Evolutionary conservation across 1,140 invertebrate species (phyloP), one percentile per base, ranked within the genome.

Genomic region (Euwallacea similis): DNA sequence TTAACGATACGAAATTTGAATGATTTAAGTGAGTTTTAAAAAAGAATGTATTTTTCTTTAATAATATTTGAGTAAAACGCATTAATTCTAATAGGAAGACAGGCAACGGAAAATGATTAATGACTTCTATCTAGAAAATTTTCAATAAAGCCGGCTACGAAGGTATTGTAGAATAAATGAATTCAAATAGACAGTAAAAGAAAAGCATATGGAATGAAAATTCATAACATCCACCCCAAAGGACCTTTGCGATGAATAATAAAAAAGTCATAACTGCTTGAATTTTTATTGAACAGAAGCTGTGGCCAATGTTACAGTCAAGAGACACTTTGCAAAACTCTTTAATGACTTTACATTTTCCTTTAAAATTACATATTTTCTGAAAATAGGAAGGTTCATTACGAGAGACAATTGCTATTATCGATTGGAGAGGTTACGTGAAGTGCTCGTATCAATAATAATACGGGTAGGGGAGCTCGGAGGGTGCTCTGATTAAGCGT

Each of bases 111-210:
- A 66, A 66, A 66, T 66, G 64, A 66, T 66, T 66, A 66, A 66
- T 66, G 64, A 56, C 64, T 43, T 47, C 64, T 56, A 66, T 66
- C 64, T 66, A 66, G 64, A 66, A 66, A 66, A 66, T 42, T 66
- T 66, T 66, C 64, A 66, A 66, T 66, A 66, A 66, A 66, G 64
- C 64, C 33, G 54, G 64, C 53, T 43, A 66, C 54, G 64, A 13
- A 59, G 66, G 41, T 60, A 67, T 67, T 67, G 59, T 67, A 67
- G 66, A 67, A 67, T 67, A 67, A 67, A 67, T 67, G 66, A 67
- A 67, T 67, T 67, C 66, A 67, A 67, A 67, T 67, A 67, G 66
- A 67, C 66, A 67, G 66, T 67, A 67, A 67, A 67, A 67, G 66
- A 67, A 58, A 44, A 67, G 54, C 66, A 67, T 67, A 67, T 67